These are phyloP conservation scores for Digitonthophagus gazella DNA, from an alignment of 2,888 invertebrate genomes.

Conservation along the genomic window DNA sequence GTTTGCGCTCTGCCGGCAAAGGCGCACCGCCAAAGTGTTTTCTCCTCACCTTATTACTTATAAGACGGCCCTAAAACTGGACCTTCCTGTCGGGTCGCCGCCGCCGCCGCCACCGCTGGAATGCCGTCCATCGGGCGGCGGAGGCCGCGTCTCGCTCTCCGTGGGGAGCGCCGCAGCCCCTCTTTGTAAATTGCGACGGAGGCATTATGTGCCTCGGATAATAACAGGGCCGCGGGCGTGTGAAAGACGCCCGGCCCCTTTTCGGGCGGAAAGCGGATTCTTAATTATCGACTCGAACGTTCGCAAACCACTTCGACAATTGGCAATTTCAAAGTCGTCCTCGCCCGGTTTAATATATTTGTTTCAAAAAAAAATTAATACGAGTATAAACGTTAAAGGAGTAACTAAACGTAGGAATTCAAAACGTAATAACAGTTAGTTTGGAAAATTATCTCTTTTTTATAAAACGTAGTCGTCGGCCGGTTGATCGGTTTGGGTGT, in stretches of 20 bases:
- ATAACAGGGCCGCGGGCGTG: not conserved
- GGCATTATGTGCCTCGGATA: not conserved
- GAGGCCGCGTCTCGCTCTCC: not conserved
- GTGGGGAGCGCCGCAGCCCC: not conserved
- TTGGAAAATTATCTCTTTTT: no score
- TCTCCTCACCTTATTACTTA: conserved; percentile 39
- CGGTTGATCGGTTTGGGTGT: not conserved
- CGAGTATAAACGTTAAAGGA: no score
- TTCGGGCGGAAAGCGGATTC: not conserved
- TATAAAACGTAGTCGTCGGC: no score
- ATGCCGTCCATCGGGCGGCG: conserved; percentile 8
- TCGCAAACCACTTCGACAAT: not conserved
- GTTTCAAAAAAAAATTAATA: not conserved
- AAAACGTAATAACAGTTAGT: no score
- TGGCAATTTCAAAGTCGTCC: not conserved
- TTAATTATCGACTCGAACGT: not conserved
- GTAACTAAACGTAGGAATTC: no score
- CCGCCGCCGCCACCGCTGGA: conserved; percentile 14
- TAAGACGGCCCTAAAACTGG: conserved; percentile 27
- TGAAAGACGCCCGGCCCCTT: not conserved
- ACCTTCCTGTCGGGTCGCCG: conserved; percentile 27
- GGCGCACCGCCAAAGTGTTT: conserved; percentile 40
- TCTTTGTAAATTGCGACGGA: not conserved
- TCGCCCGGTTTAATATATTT: not conserved
- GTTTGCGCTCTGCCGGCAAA: conserved; percentile 30